Conservation (phyloP, 2,797 vertebrate species). For the Rhincodon typus region DNA sequence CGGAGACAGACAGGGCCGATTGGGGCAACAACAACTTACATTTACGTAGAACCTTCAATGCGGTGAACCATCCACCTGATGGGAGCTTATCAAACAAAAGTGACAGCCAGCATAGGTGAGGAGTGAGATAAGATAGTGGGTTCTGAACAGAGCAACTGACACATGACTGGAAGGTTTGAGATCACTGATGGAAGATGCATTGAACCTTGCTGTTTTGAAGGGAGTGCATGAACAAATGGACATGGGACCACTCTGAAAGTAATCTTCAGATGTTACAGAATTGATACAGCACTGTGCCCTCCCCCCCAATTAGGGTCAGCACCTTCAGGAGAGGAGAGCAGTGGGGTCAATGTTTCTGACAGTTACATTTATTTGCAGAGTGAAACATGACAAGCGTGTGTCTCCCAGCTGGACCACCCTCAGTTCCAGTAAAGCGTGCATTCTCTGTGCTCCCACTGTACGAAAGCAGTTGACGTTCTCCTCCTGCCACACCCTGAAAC, state of each 20-base stretch:
- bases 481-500: background rate
- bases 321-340: too few relatives aligned
- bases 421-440: background rate
- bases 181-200: background rate
- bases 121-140: background rate
- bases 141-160: background rate
- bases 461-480: background rate
- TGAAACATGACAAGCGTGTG: too few relatives aligned
- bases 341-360: too few relatives aligned
- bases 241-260: background rate
- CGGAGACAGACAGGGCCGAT: background rate
- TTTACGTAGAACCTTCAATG: background rate
- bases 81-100: too few relatives aligned
- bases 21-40: background rate
- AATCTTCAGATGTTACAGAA: background rate
- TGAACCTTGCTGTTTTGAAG: background rate
- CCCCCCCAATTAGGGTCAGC: too few relatives aligned
- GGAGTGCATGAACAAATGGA: background rate
- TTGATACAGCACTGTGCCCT: background rate
- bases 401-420: too few relatives aligned
- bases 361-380: too few relatives aligned
- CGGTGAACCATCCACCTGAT: background rate
- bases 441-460: background rate
- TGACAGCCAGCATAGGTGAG: background rate
- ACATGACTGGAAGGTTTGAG: background rate